Percentiles rank a stretch among this genome's conserved stretches.
These are phyloP conservation scores for Drosophila fuyamai DNA, from an alignment of 1,140 invertebrate species.

Conservation along the genomic window DNA sequence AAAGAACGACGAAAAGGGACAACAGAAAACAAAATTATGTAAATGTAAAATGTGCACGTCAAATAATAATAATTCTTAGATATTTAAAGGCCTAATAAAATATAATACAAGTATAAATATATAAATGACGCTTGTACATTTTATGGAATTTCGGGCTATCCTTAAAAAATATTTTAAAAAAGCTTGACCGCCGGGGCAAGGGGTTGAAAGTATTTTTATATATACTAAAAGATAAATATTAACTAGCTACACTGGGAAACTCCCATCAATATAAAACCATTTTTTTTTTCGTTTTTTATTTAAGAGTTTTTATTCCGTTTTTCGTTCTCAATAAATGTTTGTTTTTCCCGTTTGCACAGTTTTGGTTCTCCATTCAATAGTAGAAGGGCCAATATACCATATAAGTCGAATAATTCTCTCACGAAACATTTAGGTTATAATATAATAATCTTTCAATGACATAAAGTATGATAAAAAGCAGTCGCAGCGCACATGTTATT, in stretches of 20 bases:
- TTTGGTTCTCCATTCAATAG: constrained; percentile 27
- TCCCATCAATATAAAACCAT: neutral
- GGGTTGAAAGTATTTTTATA: too few relatives aligned
- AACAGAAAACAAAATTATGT: constrained; percentile 61
- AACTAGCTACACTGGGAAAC: too few relatives aligned
- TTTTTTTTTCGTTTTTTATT: constrained; percentile 34
- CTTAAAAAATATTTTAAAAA: too few relatives aligned
- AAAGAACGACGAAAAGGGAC: constrained; percentile 16
- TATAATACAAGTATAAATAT: constrained; percentile 68
- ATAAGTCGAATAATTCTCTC: constrained; percentile 57
- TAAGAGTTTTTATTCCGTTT: constrained; percentile 52
- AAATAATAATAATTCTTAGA: constrained; percentile 81
- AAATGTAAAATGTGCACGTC: constrained; percentile 83
- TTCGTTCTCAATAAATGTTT: constrained; percentile 29
- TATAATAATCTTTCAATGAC: constrained; percentile 67
- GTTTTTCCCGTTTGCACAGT: constrained; percentile 20
- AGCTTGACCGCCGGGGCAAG: too few relatives aligned
- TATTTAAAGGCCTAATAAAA: constrained; percentile 80
- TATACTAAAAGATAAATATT: too few relatives aligned
- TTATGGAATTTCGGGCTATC: neutral
- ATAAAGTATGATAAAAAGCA: constrained; percentile 53
- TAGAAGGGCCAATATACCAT: constrained; percentile 43
- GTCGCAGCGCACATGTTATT: constrained; percentile 42
- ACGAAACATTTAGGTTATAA: constrained; percentile 59
- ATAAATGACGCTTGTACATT: constrained; percentile 9